A percentile compares a stretch with the other conserved stretches of the same genome.
phyloP scores from a whole-genome alignment of 2,797 vertebrate species.

The Mallotus villosus region DNA sequence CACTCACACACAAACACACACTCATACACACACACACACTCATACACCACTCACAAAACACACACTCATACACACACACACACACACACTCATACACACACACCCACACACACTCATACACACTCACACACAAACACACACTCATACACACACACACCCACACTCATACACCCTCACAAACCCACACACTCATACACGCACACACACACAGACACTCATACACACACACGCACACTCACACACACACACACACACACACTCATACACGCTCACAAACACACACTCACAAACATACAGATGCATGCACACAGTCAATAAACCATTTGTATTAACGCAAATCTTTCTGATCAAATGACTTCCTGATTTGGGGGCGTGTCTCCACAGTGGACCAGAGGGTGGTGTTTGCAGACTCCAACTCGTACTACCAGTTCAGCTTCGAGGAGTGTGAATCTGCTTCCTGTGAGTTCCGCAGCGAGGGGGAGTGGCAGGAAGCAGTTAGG shows the following conservation, averaged over 20 bases:
- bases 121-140: constrained; percentile 15
- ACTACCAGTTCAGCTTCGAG: constrained; percentile 96
- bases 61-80: constrained; percentile 17
- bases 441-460: constrained; percentile 90
- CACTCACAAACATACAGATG: neutral
- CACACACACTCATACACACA: too few relatives aligned
- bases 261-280: neutral
- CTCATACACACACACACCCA: neutral
- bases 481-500: constrained; percentile 90
- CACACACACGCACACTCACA: constrained; percentile 6
- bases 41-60: too few relatives aligned
- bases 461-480: constrained; percentile 89
- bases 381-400: constrained; percentile 90
- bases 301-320: neutral
- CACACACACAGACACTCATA: neutral
- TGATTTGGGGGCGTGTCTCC: neutral
- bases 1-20: constrained; percentile 13
- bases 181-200: neutral
- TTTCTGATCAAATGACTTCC: too few relatives aligned
- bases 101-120: constrained; percentile 20
- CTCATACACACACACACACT: constrained; percentile 12
- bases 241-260: constrained; percentile 21
- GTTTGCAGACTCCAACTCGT: constrained; percentile 91
- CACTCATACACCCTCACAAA: neutral
- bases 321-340: neutral